Evolutionary conservation across 2,888 invertebrate species (phyloP).

Genomic region (Erebia aethiops): DNA sequence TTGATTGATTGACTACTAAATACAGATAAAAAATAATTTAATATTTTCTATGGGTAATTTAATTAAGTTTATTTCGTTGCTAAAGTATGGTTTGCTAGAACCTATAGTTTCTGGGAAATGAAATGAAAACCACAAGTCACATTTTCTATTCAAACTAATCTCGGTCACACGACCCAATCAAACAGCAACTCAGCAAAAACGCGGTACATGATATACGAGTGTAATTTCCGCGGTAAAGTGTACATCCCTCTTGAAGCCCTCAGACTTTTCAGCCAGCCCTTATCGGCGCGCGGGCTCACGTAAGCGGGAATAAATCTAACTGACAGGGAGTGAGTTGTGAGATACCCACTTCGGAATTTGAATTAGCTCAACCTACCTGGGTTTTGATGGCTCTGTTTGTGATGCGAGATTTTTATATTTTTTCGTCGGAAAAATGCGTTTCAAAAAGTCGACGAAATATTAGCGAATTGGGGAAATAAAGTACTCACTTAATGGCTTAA

Average conservation of each 20-base stretch:
- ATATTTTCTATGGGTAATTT: too few species aligned
- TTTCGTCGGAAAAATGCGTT: background rate
- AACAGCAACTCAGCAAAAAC: constrained; percentile 28
- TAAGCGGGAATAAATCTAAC: constrained; percentile 40
- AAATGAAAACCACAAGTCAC: too few species aligned
- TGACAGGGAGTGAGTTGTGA: constrained; percentile 39
- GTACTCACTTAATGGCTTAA: too few species aligned
- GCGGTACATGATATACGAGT: constrained; percentile 41
- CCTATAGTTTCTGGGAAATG: too few species aligned
- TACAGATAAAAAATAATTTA: too few species aligned
- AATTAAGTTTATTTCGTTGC: too few species aligned
- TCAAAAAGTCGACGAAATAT: background rate
- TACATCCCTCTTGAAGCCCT: constrained; percentile 47
- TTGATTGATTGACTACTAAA: too few species aligned
- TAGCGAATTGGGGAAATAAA: too few species aligned
- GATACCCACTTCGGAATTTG: constrained; percentile 37
- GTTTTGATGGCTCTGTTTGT: constrained; percentile 27
- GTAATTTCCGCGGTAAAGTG: constrained; percentile 44
- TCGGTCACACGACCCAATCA: background rate
- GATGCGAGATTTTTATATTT: constrained; percentile 11
- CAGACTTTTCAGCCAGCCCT: constrained; percentile 41
- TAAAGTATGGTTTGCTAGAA: too few species aligned
- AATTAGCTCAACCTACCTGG: constrained; percentile 34
- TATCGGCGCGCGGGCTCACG: constrained; percentile 37
- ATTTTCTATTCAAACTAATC: background rate